Evolutionary conservation across 2,113 vertebrate species (phyloP).

Genomic region (Urocitellus parryii): DNA sequence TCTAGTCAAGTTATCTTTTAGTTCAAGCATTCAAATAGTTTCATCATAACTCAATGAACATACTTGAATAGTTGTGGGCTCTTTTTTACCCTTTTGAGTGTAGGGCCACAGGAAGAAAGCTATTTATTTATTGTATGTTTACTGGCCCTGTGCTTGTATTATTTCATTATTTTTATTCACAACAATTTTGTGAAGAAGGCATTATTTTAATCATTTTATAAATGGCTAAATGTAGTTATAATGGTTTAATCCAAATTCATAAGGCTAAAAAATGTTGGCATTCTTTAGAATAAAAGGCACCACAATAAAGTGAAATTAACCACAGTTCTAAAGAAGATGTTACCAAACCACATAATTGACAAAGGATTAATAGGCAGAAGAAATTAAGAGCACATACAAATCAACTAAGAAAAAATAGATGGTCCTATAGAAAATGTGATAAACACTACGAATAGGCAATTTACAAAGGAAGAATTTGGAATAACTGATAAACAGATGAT

Average conservation of each 20-base stretch:
- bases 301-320: conserved; percentile 28
- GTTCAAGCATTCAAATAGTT: conserved; percentile 13
- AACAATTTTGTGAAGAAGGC: not conserved
- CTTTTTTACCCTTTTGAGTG: not conserved
- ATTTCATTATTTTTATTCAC: not conserved
- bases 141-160: not conserved
- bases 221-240: conserved; percentile 8
- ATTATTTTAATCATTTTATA: conserved; percentile 12
- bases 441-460: not conserved
- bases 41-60: conserved; percentile 13
- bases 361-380: conserved; percentile 3
- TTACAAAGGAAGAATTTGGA: conserved; percentile 24
- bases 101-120: not conserved
- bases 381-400: not conserved
- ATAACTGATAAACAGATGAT: not conserved
- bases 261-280: not conserved
- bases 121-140: conserved; percentile 14
- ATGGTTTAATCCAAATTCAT: conserved; percentile 10
- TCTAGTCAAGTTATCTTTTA: conserved; percentile 13
- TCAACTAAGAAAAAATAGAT: not conserved
- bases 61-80: not conserved
- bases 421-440: not conserved
- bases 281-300: not conserved
- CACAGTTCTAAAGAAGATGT: conserved; percentile 2
- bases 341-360: not conserved